Base-by-base conservation (phyloP, 2,888 invertebrate genomes). In the Ormyrus pomaceus region DNA sequence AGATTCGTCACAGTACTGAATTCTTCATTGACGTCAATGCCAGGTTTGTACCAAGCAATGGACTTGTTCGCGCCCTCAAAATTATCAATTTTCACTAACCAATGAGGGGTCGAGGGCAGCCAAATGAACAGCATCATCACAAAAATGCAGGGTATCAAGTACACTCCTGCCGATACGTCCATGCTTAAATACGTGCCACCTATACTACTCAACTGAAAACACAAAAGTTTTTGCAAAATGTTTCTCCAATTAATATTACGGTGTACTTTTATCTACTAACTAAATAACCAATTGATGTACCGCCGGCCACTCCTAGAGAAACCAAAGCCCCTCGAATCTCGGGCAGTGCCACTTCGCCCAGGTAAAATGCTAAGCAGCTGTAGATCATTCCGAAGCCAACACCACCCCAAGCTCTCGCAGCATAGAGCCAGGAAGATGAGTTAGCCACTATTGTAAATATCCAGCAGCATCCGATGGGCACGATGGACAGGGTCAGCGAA, bases 311-410 rank as follows among this genome's bases (percentile, higher is more conserved):
- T 59, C 87, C 85, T 2, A 88, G 48, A 0, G 85, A 82, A 0
- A 89, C 85, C 34, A 89, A 53, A 0, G 87, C 84, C 1, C 90
- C 90, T 0, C 90, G 86, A 10, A 89, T 88, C 5, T 77, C 84
- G 2, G 87, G 86, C 45, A 83, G 82, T 0, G 87, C 85, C 9
- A 87, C 84, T 62, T 88, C 88, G 0, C 86, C 88, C 6, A 88
- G 70, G 82, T 86, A 88, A 5, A 88, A 81, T 1, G 87, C 86
- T 59, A 86, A 86, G n/a, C 85, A 84, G 45, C 83, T 83, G 82
- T 84, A 86, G 51, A 84, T 84, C 81, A 86, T 84, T n/a, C 87
- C 87, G 65, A 86, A 79, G 0, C 85, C 84, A 5, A 87, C 48
- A 5, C 86, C 87, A 5, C 84, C 76, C 2, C 71, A 68, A 7